Percentiles rank a stretch among this genome's conserved stretches.
These are phyloP conservation scores for Limonius californicus DNA, from an alignment of 1,140 invertebrate species.

Conservation along the genomic window DNA sequence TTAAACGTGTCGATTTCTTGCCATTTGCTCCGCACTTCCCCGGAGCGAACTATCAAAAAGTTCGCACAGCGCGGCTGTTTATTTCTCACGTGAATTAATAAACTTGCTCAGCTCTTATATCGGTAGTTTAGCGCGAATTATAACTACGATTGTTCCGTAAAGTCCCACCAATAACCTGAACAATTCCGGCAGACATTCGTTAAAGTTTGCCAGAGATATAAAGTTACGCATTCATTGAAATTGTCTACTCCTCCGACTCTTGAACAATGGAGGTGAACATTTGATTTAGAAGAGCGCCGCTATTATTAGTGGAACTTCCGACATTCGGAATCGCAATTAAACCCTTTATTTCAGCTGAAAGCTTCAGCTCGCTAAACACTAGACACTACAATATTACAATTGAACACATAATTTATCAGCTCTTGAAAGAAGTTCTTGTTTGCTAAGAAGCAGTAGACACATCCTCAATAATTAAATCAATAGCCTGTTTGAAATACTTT, in stretches of 20 bases:
- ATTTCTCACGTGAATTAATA: slow-evolving; percentile 3
- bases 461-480: too few relatives aligned
- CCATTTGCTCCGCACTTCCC: not conserved
- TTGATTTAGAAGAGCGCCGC: slow-evolving; percentile 6
- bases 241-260: slow-evolving; percentile 2
- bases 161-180: slow-evolving; percentile 8
- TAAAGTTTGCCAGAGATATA: slow-evolving; percentile 12
- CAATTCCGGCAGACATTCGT: slow-evolving; percentile 6
- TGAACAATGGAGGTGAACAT: slow-evolving; percentile 8
- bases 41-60: not conserved
- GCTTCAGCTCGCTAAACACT: not conserved
- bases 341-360: not conserved
- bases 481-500: not conserved
- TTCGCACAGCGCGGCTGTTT: not conserved
- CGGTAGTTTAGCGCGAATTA: not conserved
- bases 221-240: slow-evolving; percentile 15
- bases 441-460: too few relatives aligned
- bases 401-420: too few relatives aligned
- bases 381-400: not conserved
- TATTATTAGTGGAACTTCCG: slow-evolving; percentile 10
- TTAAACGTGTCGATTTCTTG: not conserved
- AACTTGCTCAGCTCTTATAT: not conserved
- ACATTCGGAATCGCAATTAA: slow-evolving; percentile 8
- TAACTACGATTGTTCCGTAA: not conserved
- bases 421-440: too few relatives aligned